Conservation (phyloP, 2,113 vertebrate genomes). For the Nycticorax nycticorax region DNA sequence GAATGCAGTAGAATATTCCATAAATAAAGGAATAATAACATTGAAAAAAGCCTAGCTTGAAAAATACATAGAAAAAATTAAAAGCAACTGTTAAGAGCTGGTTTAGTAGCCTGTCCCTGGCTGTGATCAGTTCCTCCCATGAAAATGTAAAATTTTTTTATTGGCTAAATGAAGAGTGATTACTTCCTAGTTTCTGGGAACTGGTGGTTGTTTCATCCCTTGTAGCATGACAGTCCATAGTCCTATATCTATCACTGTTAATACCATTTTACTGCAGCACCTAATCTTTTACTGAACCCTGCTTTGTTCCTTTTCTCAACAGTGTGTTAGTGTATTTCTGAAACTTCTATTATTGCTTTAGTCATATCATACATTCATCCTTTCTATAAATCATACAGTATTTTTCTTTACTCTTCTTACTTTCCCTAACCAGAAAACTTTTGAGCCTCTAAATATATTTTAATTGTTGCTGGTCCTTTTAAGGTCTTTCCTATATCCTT, state of each 20-base stretch:
- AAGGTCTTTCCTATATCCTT: conserved; percentile 42
- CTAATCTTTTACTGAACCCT: background rate
- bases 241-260: background rate
- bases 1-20: background rate
- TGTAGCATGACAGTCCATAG: background rate
- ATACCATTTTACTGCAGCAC: background rate
- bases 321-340: background rate
- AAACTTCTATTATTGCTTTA: background rate
- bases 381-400: background rate
- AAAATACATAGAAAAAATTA: background rate
- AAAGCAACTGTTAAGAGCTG: background rate
- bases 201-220: background rate
- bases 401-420: background rate
- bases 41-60: background rate
- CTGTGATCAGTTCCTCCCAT: background rate
- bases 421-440: background rate
- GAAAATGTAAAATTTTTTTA: background rate
- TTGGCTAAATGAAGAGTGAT: background rate
- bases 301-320: background rate
- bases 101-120: background rate
- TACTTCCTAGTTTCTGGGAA: background rate
- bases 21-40: background rate
- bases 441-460: background rate
- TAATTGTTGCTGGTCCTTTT: background rate
- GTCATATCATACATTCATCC: background rate